phyloP scores from a whole-genome alignment of 2,888 invertebrate species.

The Acleris laterana region DNA sequence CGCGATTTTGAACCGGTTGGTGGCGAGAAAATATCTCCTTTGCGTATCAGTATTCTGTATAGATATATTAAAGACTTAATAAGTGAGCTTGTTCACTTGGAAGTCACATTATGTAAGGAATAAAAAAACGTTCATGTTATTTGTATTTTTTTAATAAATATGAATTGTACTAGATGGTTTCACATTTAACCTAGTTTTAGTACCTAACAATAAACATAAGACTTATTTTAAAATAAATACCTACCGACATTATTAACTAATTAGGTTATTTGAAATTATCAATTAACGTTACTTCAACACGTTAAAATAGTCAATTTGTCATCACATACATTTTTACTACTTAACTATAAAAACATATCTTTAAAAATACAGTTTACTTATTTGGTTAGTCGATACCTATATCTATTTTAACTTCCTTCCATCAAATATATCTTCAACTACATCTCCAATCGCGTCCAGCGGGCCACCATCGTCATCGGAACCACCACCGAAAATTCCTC shows the following conservation, averaged over 20 bases:
- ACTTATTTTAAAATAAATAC: constrained; percentile 40
- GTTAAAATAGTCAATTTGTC: no score
- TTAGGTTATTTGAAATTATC: neutral
- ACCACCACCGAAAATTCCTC: constrained; percentile 40
- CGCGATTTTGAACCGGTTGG: constrained; percentile 69
- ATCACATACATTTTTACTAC: no score
- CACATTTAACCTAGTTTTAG: constrained; percentile 1
- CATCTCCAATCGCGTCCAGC: constrained; percentile 70
- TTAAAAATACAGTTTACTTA: neutral
- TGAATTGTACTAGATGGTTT: neutral
- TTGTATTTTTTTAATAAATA: neutral
- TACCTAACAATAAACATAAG: no score
- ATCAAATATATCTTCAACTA: constrained; percentile 69
- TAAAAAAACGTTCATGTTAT: no score
- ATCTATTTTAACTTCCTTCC: constrained; percentile 48
- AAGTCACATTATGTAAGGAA: no score
- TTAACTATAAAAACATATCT: no score
- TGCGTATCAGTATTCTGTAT: constrained; percentile 6
- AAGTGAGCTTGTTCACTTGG: no score
- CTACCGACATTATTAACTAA: constrained; percentile 17
- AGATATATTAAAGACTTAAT: neutral
- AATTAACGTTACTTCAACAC: no score
- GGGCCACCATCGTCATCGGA: constrained; percentile 61
- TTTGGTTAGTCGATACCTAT: neutral
- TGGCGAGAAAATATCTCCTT: constrained; percentile 57